Evolutionary conservation across 2,113 vertebrate genomes (phyloP).

Genomic region (Amblyopsis rosae): DNA sequence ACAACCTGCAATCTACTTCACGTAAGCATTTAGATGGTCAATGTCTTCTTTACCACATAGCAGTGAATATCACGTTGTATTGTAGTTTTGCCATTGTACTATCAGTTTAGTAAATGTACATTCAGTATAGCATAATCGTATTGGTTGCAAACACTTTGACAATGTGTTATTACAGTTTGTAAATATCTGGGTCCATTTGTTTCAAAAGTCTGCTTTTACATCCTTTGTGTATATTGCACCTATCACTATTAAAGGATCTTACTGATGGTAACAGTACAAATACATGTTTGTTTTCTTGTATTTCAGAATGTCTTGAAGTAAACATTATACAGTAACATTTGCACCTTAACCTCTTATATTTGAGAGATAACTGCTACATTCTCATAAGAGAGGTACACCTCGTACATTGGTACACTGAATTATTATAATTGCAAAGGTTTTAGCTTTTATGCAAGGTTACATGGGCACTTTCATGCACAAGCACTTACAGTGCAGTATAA

Average conservation of each 20-base stretch:
- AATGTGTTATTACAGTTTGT: neutral
- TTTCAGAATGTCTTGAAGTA: neutral
- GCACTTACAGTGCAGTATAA: no score
- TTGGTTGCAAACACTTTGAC: conserved; percentile 15
- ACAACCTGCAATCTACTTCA: conserved; percentile 5
- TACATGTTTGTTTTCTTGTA: neutral
- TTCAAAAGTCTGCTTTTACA: neutral
- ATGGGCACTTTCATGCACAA: no score
- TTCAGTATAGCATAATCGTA: neutral
- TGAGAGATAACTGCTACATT: neutral
- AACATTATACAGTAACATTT: neutral
- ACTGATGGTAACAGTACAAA: neutral
- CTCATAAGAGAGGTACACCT: neutral
- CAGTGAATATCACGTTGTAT: no score
- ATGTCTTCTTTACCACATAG: neutral
- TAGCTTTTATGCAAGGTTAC: no score
- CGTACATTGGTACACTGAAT: neutral
- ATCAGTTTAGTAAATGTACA: no score
- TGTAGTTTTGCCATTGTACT: no score
- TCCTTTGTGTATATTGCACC: neutral
- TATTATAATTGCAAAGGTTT: neutral
- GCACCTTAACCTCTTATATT: neutral
- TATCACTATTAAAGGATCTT: neutral
- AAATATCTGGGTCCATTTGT: neutral
- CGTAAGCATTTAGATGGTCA: neutral